Conservation (phyloP, 2,888 invertebrate genomes). For the Morinoia aosen region DNA sequence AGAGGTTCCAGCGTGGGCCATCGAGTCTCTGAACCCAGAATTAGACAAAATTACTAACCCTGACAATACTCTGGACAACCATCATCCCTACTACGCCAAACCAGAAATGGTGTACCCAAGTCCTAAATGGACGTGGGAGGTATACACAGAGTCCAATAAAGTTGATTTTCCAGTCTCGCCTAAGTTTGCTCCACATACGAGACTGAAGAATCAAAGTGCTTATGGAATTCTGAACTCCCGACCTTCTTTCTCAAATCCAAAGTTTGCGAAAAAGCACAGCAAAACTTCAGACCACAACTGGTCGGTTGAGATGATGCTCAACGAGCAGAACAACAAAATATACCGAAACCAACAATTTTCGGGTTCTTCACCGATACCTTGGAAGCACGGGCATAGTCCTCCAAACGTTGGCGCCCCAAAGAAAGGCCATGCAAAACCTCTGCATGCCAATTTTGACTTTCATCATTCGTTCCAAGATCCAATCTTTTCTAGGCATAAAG, state of each 20-base stretch:
- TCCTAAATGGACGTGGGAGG: slow-evolving; percentile 3
- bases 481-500: not conserved
- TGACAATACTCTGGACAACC: slow-evolving; percentile 29
- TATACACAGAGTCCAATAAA: not conserved
- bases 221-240: not conserved
- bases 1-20: slow-evolving; percentile 18
- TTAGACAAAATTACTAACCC: slow-evolving; percentile 6
- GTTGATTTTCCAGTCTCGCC: not conserved
- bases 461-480: not conserved
- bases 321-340: not conserved
- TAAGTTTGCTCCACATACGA: not conserved
- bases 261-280: not conserved
- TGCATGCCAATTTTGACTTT: not conserved
- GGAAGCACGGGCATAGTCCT: not conserved
- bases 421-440: not conserved
- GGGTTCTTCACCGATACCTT: not conserved
- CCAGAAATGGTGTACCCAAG: slow-evolving; percentile 11
- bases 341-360: not conserved
- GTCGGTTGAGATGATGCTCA: not conserved
- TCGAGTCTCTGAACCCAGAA: not conserved
- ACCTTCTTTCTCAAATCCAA: not conserved
- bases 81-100: not conserved
- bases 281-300: not conserved
- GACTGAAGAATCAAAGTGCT: not conserved
- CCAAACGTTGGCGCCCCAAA: not conserved